Base-by-base conservation (phyloP, 2,113 vertebrate genomes). In the Daphoenositta chrysoptera region DNA sequence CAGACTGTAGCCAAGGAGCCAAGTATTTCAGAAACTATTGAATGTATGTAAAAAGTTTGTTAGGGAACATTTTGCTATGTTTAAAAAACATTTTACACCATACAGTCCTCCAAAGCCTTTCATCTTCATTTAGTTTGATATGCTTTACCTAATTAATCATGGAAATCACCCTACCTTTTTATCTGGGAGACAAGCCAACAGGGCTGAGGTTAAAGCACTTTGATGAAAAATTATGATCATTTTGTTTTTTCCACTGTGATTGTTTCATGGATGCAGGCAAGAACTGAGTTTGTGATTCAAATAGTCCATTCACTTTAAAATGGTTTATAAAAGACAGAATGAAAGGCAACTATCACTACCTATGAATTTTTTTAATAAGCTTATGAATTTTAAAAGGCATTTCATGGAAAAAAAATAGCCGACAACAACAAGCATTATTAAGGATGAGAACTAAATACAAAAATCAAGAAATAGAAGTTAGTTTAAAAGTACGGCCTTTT, bases 281-380 rank as follows among this genome's bases (percentile, higher is more conserved):
- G 61, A 94, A 13, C 56, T 71, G 65, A 89, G 73, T 95, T 96
- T 95, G 72, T 73, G 94, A 91, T 91, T 94, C 93, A 83, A 91
- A 84, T 78, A 75, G 37, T 60, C 40, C 31, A 57, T 82, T 91
- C 72, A 68, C 26, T 79, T 91, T 53, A 56, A 92, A 94, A 93
- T 37, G 16, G 27, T 53, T 94, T 82, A 37, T 69, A 60, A 87
- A 92, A 93, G 42, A 77, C 17, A 45, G n/a, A 89, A 82, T 91
- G 84, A 96, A 94, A 82, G 57, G 30, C 53, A 91, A 37, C 69
- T 84, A 79, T 85, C 78, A 50, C 24, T 71, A 87, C 31, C 37
- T 91, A 84, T 87, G 91, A 75, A 10, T 39, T 86, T 84, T 77
- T 87, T 72, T 31, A 94, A 93, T 79, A 26, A 89, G 70, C 31